phyloP scores from a whole-genome alignment of 1,140 invertebrate species.

The Cotesia typhae region DNA sequence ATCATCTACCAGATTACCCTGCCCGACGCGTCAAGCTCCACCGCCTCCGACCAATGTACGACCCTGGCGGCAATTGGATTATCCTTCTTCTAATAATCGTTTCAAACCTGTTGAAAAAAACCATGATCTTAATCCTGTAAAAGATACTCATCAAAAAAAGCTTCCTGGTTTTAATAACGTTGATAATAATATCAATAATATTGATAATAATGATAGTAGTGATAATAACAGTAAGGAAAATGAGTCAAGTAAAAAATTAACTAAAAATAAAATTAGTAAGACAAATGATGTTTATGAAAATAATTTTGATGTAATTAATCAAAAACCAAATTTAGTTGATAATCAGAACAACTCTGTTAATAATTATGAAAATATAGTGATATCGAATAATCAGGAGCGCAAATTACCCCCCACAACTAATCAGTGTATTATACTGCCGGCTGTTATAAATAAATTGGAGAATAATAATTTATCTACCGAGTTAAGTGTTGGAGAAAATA shows the following conservation, averaged over 20 bases:
- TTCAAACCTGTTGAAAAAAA: slow-evolving; percentile 38
- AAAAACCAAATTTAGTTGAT: neutral
- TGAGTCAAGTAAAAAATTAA: slow-evolving; percentile 24
- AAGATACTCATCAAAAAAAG: slow-evolving; percentile 7
- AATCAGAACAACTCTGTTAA: neutral
- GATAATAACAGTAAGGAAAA: neutral
- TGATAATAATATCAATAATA: neutral
- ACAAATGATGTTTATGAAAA: slow-evolving; percentile 29
- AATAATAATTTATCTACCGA: too few species aligned
- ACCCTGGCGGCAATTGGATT: slow-evolving; percentile 54
- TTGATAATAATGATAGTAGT: neutral
- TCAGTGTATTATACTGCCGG: too few species aligned
- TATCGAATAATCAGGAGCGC: neutral
- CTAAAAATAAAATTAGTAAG: neutral
- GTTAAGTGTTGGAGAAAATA: too few species aligned
- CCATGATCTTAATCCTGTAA: slow-evolving; percentile 46
- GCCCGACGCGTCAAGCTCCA: slow-evolving; percentile 64
- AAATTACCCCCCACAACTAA: neutral
- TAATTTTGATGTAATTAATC: neutral
- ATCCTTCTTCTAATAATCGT: slow-evolving; percentile 56
- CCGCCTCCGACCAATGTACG: slow-evolving; percentile 59
- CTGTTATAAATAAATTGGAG: too few species aligned
- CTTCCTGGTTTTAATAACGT: slow-evolving; percentile 25
- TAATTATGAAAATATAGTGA: slow-evolving; percentile 12
- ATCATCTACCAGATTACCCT: slow-evolving; percentile 65